Percentiles rank a stretch among this genome's conserved stretches.
Evolutionary conservation across 2,888 invertebrate genomes (phyloP).

Genomic region (Drosophila algonquin): DNA sequence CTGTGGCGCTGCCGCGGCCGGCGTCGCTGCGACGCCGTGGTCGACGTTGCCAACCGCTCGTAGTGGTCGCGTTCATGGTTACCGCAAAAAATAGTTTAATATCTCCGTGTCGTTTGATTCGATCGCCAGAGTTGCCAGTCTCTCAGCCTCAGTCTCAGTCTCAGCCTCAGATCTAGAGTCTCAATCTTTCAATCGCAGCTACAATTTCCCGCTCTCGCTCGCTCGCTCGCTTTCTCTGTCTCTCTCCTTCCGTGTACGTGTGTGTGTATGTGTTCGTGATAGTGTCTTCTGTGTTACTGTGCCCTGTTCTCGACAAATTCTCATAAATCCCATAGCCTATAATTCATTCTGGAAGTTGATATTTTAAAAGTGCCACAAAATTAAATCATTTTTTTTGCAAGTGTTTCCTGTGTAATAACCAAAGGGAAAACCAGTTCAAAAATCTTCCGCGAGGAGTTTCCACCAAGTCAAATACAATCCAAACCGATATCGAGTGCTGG

Average conservation of each 20-base stretch:
- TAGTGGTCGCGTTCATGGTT: constrained; percentile 84
- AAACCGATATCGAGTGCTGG: neutral
- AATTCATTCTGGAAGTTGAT: neutral
- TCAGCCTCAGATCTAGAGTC: constrained; percentile 28
- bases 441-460: no score
- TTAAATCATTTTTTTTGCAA: constrained; percentile 38
- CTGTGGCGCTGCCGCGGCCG: constrained; percentile 53
- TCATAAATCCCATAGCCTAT: neutral
- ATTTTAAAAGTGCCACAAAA: constrained; percentile 3
- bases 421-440: neutral
- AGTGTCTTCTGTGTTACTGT: neutral
- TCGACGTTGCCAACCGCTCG: constrained; percentile 78
- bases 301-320: neutral
- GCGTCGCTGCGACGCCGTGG: constrained; percentile 63
- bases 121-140: constrained; percentile 73
- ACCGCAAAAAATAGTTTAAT: constrained; percentile 84
- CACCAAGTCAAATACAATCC: no score
- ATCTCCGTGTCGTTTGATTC: constrained; percentile 84
- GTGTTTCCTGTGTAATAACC: constrained; percentile 13
- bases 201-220: constrained; percentile 11
- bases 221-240: constrained; percentile 4
- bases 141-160: constrained; percentile 27
- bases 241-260: constrained; percentile 10
- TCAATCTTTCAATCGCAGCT: constrained; percentile 21
- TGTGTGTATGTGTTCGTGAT: constrained; percentile 8